These are phyloP conservation scores for Sesia apiformis DNA, from an alignment of 2,888 invertebrate species.

Conservation along the genomic window DNA sequence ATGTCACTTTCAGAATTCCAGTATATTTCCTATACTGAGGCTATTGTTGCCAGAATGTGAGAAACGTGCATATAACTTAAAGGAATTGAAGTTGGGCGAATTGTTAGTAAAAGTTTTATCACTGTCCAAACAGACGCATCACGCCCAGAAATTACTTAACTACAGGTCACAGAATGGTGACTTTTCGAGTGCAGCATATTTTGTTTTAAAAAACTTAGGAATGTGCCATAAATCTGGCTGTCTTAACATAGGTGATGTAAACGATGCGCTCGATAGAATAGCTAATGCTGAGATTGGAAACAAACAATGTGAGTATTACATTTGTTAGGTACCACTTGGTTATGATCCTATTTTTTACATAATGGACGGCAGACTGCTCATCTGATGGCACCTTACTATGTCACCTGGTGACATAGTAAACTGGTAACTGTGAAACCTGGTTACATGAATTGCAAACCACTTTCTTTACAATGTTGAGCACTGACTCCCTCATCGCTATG, in stretches of 20 bases:
- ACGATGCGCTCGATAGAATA: slow-evolving; percentile 83
- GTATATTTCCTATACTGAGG: slow-evolving; percentile 83
- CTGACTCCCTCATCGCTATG: too few relatives aligned
- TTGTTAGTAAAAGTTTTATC: slow-evolving; percentile 84
- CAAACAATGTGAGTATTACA: slow-evolving; percentile 64
- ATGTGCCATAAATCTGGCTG: slow-evolving; percentile 44
- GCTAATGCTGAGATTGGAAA: slow-evolving; percentile 78
- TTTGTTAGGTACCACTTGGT: background rate
- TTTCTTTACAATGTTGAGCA: too few relatives aligned
- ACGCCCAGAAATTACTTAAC: slow-evolving; percentile 50
- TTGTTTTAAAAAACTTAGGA: slow-evolving; percentile 76
- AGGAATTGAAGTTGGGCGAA: slow-evolving; percentile 82
- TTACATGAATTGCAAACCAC: too few relatives aligned
- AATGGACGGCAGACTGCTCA: background rate
- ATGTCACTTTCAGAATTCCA: slow-evolving; percentile 55
- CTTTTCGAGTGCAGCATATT: slow-evolving; percentile 86
- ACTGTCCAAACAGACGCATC: slow-evolving; percentile 76
- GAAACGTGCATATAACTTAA: slow-evolving; percentile 87
- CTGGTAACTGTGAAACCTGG: too few relatives aligned
- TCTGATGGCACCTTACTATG: background rate
- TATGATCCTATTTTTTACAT: background rate
- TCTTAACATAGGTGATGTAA: slow-evolving; percentile 81
- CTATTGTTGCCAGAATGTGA: slow-evolving; percentile 86
- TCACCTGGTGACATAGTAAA: background rate
- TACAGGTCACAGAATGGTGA: slow-evolving; percentile 76